Evolutionary conservation across 2,113 vertebrate species (phyloP).

Genomic region (Coptodon bakossiorum): DNA sequence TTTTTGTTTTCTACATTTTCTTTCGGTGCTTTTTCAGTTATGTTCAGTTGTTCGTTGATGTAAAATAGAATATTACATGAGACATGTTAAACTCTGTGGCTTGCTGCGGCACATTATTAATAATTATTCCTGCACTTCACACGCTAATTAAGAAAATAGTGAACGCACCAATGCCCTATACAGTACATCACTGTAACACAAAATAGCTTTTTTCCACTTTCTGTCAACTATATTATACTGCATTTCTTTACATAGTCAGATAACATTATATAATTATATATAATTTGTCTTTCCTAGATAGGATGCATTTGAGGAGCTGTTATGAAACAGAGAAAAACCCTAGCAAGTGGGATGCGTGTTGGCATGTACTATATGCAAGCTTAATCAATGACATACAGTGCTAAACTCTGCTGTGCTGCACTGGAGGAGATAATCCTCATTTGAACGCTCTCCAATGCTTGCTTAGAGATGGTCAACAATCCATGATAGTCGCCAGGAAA

Average conservation of each 20-base stretch:
- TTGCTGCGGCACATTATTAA: not conserved
- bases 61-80: not conserved
- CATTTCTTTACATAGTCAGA: not conserved
- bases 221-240: not conserved
- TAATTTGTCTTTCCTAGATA: not conserved
- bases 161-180: not conserved
- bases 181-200: not conserved
- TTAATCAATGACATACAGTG: constrained; percentile 61
- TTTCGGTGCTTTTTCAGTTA: not conserved
- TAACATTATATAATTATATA: not conserved
- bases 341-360: constrained; percentile 23
- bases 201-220: not conserved
- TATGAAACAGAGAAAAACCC: not conserved
- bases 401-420: constrained; percentile 45
- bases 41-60: not conserved
- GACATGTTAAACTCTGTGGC: not conserved
- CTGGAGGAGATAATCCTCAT: constrained; percentile 58
- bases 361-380: constrained; percentile 35
- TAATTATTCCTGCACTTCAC: not conserved
- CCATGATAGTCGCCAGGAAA: constrained; percentile 49
- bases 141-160: not conserved
- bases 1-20: not conserved
- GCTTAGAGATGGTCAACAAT: constrained; percentile 59
- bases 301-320: not conserved
- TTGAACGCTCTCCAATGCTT: constrained; percentile 50